Evolutionary conservation across 2,797 vertebrate species (phyloP).

Genomic region (Chloroceryle inda): DNA sequence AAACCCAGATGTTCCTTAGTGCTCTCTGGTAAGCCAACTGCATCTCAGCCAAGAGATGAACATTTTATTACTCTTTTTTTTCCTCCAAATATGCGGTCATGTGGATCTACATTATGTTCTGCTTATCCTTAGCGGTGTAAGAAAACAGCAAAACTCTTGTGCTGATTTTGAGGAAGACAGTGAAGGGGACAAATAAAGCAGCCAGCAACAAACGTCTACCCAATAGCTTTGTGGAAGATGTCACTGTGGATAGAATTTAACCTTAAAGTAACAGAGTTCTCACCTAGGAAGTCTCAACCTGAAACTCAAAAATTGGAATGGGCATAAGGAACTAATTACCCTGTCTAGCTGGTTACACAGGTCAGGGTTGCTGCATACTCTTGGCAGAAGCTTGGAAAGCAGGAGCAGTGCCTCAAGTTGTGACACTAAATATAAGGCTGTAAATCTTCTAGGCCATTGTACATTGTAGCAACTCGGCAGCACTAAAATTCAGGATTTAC

Average conservation of each 20-base stretch:
- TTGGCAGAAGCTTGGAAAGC: neutral
- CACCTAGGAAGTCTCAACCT: neutral
- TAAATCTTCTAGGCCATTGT: neutral
- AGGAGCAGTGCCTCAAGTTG: neutral
- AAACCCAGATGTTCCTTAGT: constrained; percentile 20
- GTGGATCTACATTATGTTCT: neutral
- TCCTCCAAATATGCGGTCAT: neutral
- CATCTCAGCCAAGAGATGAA: neutral
- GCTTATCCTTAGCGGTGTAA: neutral
- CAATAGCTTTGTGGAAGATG: neutral
- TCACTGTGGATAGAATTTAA: neutral
- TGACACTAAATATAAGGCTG: neutral
- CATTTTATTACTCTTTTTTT: neutral
- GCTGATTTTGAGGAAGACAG: neutral
- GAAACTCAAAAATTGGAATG: neutral
- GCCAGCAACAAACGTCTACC: neutral
- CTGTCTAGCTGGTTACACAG: neutral
- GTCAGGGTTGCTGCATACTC: neutral
- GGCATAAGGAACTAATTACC: neutral
- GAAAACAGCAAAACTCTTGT: neutral
- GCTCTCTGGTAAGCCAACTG: constrained; percentile 4
- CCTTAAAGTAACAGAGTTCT: neutral
- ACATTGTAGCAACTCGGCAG: neutral
- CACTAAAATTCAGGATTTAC: neutral
- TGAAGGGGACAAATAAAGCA: neutral